Evolutionary conservation across 2,888 invertebrate genomes (phyloP), one percentile per base, ranked within the genome.

Genomic region (Lepetodrilus schrolli): DNA sequence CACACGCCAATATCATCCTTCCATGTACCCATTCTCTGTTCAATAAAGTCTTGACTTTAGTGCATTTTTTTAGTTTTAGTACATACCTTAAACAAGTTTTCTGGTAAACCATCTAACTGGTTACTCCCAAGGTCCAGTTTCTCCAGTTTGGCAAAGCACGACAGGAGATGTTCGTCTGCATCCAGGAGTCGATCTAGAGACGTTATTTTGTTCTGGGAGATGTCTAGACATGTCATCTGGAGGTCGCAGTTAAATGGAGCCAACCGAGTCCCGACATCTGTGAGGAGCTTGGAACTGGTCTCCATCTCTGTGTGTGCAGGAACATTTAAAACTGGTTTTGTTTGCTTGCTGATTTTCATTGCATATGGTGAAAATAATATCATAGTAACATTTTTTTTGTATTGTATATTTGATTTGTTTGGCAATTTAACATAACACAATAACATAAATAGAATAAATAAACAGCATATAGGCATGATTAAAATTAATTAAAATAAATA

Each of bases 121-220:
- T 88, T 88, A 50, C 74, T 73, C 70, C 81, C 79, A 0, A 87
- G 74, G 70, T 84, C 82, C 8, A 88, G 69, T 38, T 76, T 81
- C 43, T 83, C 79, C 13, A 88, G 69, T 13, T 69, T 68, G 0
- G 70, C 21, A 23, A 88, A 82, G 21, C 76, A 65, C 20, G 36
- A 13, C n/a, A 78, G 76, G 4, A 80, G 48, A 5, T 73, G 70
- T 10, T 70, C 21, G 1, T 80, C 77, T 1, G 72, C 71, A 0
- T 72, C 75, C 21, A 79, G 72, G 43, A 88, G 74, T 5, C 77
- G 66, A 38, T 66, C 47, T 13, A 87, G 69, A 13, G 74, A 69
- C 1, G 37, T 21, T n/a, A 87, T 83, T 13, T 73, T 73, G 75
- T 87, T 88, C 69, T 79, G 75, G 3, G 87, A 87, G 5, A 86